Evolutionary conservation across 2,113 vertebrate genomes (phyloP), one percentile per base, ranked within the genome.

Genomic region (Hiodon alosoides): DNA sequence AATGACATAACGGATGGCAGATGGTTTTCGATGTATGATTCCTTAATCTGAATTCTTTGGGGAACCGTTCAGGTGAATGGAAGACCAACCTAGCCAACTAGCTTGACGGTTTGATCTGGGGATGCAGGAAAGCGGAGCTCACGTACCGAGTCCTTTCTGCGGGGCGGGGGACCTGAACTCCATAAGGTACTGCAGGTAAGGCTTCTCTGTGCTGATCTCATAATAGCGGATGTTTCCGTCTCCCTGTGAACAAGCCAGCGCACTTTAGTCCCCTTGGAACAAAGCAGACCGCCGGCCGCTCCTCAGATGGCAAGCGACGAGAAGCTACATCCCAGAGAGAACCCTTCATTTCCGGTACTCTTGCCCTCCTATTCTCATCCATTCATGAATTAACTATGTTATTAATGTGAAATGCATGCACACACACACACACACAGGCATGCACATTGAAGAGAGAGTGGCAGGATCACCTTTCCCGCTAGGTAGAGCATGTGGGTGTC

Each of bases 151-250:
- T 47, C 97, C 97, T 82, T 97, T 99, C 81, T 99, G 97, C 0
- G 97, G 97, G 0, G 95, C 91, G 0, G 96, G 95, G 0, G 97
- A 98, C 75, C 97, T 91, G 80, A 95, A 99, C 90, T 99, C 97
- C 95, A 95, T 98, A 53, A 99, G 93, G 73, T 98, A 98, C 53
- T 92, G 95, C 81, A 99, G 74, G 88, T 94, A 98, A 51, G 97
- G 97, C 89, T 98, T 98, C 81, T 98, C 97, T 0, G 90, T 89
- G 79, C 91, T 91, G 2, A 99, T 91, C 90, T 99, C 97, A 0
- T 97, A 99, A 87, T 99, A 99, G 2, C 97, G 94, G 79, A 99
- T 98, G 87, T 99, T 99, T 7, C 97, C 97, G 0, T 99, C 97
- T 0, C 97, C 97, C 97, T 99, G 88, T 31, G 77, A 75, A 80